A percentile compares a stretch with the other conserved stretches of the same genome.
phyloP scores from a whole-genome alignment of 2,888 invertebrate genomes.

The Criorhina ranunculi region DNA sequence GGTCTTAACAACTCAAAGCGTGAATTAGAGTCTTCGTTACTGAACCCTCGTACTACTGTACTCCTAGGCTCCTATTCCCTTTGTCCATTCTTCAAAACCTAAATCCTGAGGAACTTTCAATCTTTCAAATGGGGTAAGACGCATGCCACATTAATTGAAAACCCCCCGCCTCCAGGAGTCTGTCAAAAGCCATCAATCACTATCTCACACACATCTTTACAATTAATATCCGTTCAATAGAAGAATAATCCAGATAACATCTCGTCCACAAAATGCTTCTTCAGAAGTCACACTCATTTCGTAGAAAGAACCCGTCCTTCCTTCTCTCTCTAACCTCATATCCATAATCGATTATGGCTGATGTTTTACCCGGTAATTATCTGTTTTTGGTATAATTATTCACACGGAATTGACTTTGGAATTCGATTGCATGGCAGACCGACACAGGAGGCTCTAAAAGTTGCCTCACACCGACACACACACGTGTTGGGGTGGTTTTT shows the following conservation, averaged over 20 bases:
- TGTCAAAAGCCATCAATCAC: background rate
- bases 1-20: too few species aligned
- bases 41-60: too few species aligned
- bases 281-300: slow-evolving; percentile 15
- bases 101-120: too few species aligned
- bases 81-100: too few species aligned
- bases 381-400: slow-evolving; percentile 76
- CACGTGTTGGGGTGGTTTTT: slow-evolving; percentile 1
- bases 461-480: slow-evolving; percentile 26
- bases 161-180: background rate
- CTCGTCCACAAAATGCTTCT: slow-evolving; percentile 24
- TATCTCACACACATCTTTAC: slow-evolving; percentile 36
- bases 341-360: slow-evolving; percentile 71
- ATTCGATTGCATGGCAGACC: slow-evolving; percentile 76
- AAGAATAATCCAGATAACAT: slow-evolving; percentile 61
- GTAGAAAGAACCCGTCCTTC: background rate
- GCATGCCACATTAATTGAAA: background rate
- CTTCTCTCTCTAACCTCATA: slow-evolving; percentile 17
- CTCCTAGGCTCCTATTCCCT: too few species aligned
- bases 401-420: slow-evolving; percentile 77
- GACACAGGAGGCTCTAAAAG: slow-evolving; percentile 47
- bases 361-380: slow-evolving; percentile 74
- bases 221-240: slow-evolving; percentile 71
- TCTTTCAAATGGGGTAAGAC: too few species aligned
- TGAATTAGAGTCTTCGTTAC: too few species aligned